phyloP scores from a whole-genome alignment of 2,113 vertebrate species.

The Lepisosteus oculatus region DNA sequence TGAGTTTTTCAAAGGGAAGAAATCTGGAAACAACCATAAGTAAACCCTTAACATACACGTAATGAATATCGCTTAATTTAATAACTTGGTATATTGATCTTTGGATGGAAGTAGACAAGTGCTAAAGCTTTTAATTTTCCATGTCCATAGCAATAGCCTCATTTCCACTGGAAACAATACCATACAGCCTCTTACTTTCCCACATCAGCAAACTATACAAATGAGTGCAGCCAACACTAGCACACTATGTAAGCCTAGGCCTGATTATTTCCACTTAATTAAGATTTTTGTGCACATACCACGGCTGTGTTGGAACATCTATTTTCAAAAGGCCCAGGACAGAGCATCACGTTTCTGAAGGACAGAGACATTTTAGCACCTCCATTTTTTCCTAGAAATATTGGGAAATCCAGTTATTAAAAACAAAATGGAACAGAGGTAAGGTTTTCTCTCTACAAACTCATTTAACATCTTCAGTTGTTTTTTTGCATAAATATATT shows the following conservation, averaged over 20 bases:
- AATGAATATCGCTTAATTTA: background rate
- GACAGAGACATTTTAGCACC: too few species aligned
- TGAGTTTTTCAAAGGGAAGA: background rate
- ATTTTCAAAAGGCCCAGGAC: slow-evolving; percentile 50
- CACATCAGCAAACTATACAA: slow-evolving; percentile 68
- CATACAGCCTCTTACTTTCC: slow-evolving; percentile 39
- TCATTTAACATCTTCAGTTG: too few species aligned
- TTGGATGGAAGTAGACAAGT: background rate
- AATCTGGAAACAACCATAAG: too few species aligned
- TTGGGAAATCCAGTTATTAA: too few species aligned
- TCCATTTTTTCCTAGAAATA: too few species aligned
- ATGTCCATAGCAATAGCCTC: slow-evolving; percentile 55
- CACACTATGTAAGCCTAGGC: slow-evolving; percentile 55
- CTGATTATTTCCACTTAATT: slow-evolving; percentile 67
- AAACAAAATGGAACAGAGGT: too few species aligned
- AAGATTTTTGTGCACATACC: slow-evolving; percentile 57
- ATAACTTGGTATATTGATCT: background rate
- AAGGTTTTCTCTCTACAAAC: too few species aligned
- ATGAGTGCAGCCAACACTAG: slow-evolving; percentile 60
- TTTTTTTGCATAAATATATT: too few species aligned
- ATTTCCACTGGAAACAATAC: slow-evolving; percentile 51
- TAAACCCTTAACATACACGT: background rate
- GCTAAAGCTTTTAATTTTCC: slow-evolving; percentile 29
- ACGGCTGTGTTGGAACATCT: slow-evolving; percentile 49
- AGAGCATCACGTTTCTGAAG: slow-evolving; percentile 4